Evolutionary conservation across 2,113 vertebrate species (phyloP), one percentile per base, ranked within the genome.

Genomic region (Sphyrna mokarran): DNA sequence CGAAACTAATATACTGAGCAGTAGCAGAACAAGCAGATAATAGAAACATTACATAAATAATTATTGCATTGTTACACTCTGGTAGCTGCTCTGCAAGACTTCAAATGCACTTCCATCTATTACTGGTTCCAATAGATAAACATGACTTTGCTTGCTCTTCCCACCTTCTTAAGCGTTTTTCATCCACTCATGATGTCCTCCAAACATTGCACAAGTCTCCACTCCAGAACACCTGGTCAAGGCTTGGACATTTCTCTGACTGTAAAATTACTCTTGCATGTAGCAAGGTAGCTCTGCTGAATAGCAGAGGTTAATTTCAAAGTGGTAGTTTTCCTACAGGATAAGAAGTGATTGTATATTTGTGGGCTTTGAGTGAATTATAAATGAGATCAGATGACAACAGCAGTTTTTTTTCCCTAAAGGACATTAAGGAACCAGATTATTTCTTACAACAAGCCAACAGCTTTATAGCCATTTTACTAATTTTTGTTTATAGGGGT

Each of bases 11-110:
- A 66, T 93, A 37, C n/a, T 40, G 58, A 93, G 16, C 61, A 37
- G n/a, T 9, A 93, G 20, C 66, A 37, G 33, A 93, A 43, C 37
- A 83, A 66, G 61, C 61, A 93, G n/a, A 91, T 66, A 93, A 68
- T 93, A 93, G 89, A 66, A 93, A 37, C 61, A 68, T 93, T 66
- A 40, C 61, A 66, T 93, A 33, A 93, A 93, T 93, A 93, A 68
- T 93, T 93, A 93, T 93, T 22, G 61, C 16, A 10, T 93, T 93
- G 33, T 93, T 37, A 37, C 61, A 37, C 89, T 93, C 89, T 63
- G 63, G 61, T 93, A 68, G 61, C 61, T 93, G 33, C n/a, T 66
- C n/a, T 66, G 33, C 89, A 93, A 66, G 89, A 93, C 63, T 93
- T 66, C n/a, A 66, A 93, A 93, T 93, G 33, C 18, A 91, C 61